phyloP scores from a whole-genome alignment of 2,797 vertebrate genomes.

The Rhinella marina region DNA sequence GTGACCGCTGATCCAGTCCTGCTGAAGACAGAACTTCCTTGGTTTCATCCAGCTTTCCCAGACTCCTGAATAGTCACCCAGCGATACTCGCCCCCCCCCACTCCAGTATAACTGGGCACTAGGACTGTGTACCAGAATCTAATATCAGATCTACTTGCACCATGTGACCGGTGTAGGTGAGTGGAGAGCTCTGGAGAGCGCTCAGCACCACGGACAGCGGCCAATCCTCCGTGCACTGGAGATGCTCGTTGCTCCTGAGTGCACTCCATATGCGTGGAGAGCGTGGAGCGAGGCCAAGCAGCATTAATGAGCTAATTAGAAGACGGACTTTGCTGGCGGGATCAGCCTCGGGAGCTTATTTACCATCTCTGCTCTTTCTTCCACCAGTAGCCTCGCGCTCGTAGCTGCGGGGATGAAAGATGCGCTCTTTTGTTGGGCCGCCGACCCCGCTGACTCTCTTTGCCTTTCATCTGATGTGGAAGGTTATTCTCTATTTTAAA shows the following conservation, averaged over 20 bases:
- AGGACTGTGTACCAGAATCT: too few relatives aligned
- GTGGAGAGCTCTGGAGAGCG: not conserved
- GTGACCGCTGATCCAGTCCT: too few relatives aligned
- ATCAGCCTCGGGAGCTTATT: constrained; percentile 45
- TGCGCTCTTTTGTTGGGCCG: not conserved
- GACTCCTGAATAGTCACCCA: not conserved
- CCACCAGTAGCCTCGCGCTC: constrained; percentile 10
- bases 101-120: too few relatives aligned
- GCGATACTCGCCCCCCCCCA: too few relatives aligned
- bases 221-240: not conserved
- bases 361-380: constrained; percentile 49
- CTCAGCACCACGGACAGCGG: constrained; percentile 29
- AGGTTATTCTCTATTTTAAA: constrained; percentile 42
- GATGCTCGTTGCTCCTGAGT: not conserved
- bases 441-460: constrained; percentile 6
- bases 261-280: not conserved
- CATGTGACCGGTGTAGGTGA: not conserved
- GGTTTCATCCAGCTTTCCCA: not conserved
- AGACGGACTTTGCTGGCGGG: constrained; percentile 47
- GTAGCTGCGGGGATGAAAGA: constrained; percentile 33
- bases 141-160: not conserved
- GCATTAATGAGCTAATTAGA: constrained; percentile 61
- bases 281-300: constrained; percentile 46
- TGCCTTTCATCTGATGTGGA: not conserved
- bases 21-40: too few relatives aligned